Percentiles rank a stretch among this genome's conserved stretches.
These are phyloP conservation scores for Xenotilapia leptura DNA, from an alignment of 2,113 vertebrate species.

Conservation along the genomic window DNA sequence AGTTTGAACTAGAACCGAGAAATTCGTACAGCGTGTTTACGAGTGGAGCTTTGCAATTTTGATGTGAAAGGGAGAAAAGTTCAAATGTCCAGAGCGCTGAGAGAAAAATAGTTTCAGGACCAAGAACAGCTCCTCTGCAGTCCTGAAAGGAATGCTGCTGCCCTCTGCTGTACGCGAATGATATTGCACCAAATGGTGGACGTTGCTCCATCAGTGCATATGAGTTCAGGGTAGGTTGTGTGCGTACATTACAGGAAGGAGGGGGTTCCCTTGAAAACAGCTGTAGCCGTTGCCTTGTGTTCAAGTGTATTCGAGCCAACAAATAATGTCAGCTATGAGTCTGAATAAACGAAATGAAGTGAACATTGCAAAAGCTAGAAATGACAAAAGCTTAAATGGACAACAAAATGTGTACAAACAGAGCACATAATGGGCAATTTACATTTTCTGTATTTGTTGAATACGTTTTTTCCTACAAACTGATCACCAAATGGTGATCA, in stretches of 20 bases:
- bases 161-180: slow-evolving; percentile 45
- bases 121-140: slow-evolving; percentile 29
- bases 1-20: neutral
- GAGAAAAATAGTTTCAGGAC: slow-evolving; percentile 43
- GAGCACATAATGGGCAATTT: neutral
- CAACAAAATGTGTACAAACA: neutral
- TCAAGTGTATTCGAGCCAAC: neutral
- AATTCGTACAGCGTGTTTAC: neutral
- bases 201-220: neutral
- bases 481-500: neutral
- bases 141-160: slow-evolving; percentile 43
- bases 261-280: neutral
- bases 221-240: neutral
- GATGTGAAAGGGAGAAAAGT: neutral
- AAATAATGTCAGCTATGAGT: neutral
- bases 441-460: neutral
- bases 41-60: neutral
- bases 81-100: neutral
- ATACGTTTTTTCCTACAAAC: neutral
- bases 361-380: neutral
- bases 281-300: neutral
- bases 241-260: neutral
- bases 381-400: neutral
- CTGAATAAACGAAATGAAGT: neutral
- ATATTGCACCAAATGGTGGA: neutral